Evolutionary conservation across 2,888 invertebrate species (phyloP).

Genomic region (Trissolcus brochymenae): DNA sequence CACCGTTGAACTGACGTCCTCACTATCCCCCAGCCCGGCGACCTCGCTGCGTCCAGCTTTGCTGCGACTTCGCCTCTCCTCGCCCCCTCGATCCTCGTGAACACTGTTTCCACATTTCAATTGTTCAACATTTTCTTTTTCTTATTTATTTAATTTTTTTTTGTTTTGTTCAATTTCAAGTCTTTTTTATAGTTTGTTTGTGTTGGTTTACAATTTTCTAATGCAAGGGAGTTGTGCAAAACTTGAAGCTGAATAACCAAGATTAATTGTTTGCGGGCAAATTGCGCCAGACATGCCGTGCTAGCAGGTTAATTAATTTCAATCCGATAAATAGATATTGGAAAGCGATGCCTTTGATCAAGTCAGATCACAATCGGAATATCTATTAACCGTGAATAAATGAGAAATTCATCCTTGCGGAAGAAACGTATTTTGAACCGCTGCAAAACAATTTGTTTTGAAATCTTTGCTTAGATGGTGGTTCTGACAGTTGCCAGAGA

Average conservation of each 20-base stretch:
- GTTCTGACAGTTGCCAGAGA: no score
- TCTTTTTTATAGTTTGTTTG: slow-evolving; percentile 20
- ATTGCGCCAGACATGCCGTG: slow-evolving; percentile 4
- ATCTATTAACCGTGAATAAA: slow-evolving; percentile 7
- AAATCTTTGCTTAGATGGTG: no score
- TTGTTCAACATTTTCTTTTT: slow-evolving; percentile 15
- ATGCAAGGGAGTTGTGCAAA: not conserved
- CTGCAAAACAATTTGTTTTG: no score
- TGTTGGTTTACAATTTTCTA: slow-evolving; percentile 12
- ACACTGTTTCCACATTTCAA: slow-evolving; percentile 65
- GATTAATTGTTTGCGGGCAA: slow-evolving; percentile 4
- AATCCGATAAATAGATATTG: slow-evolving; percentile 14
- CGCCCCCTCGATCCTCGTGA: slow-evolving; percentile 72
- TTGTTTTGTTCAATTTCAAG: not conserved
- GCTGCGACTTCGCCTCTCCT: slow-evolving; percentile 58
- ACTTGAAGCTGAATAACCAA: slow-evolving; percentile 1
- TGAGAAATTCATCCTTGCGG: slow-evolving; percentile 4
- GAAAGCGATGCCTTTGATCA: slow-evolving; percentile 16
- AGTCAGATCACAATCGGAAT: slow-evolving; percentile 15
- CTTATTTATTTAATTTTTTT: not conserved
- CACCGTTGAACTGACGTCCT: slow-evolving; percentile 64
- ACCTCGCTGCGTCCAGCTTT: slow-evolving; percentile 69
- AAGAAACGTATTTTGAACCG: not conserved
- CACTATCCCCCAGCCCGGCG: slow-evolving; percentile 70
- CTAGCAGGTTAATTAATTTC: slow-evolving; percentile 4